Conservation (phyloP, 2,797 vertebrate genomes). For the Chelon labrosus region DNA sequence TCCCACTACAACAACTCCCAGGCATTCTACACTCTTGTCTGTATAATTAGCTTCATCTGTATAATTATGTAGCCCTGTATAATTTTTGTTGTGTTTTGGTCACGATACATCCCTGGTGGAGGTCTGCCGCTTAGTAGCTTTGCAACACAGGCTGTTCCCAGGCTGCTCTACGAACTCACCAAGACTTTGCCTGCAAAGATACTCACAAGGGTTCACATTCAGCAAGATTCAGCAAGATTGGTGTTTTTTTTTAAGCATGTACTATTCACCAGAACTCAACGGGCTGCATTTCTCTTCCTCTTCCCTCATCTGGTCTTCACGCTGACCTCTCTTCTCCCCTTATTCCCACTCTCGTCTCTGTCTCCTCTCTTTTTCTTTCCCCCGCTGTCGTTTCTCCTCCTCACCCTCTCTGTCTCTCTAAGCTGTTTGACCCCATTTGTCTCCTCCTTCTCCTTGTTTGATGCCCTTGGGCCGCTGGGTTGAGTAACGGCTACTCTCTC, state of each 20-base stretch:
- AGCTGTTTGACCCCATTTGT: slow-evolving; percentile 67
- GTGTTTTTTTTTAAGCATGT: not conserved
- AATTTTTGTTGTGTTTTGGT: slow-evolving; percentile 81
- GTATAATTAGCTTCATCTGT: slow-evolving; percentile 80
- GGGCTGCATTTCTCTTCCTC: not conserved
- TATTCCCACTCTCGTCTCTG: slow-evolving; percentile 20
- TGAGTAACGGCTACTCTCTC: slow-evolving; percentile 26
- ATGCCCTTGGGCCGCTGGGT: slow-evolving; percentile 50
- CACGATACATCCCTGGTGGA: slow-evolving; percentile 76
- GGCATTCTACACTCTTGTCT: slow-evolving; percentile 71
- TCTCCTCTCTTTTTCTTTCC: slow-evolving; percentile 10
- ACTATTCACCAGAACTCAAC: not conserved
- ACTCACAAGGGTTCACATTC: not conserved
- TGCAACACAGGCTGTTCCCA: slow-evolving; percentile 68
- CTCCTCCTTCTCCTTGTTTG: slow-evolving; percentile 29
- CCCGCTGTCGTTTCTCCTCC: not conserved
- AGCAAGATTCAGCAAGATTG: slow-evolving; percentile 3
- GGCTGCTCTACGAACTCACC: slow-evolving; percentile 55
- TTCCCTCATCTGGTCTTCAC: slow-evolving; percentile 6
- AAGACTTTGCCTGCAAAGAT: no score
- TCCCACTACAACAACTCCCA: slow-evolving; percentile 74
- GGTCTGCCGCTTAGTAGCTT: slow-evolving; percentile 66
- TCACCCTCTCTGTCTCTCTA: slow-evolving; percentile 33
- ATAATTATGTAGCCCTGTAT: slow-evolving; percentile 77
- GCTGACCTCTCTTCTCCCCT: slow-evolving; percentile 19